phyloP scores from a whole-genome alignment of 2,888 invertebrate species.

The Campaea margaritaria region DNA sequence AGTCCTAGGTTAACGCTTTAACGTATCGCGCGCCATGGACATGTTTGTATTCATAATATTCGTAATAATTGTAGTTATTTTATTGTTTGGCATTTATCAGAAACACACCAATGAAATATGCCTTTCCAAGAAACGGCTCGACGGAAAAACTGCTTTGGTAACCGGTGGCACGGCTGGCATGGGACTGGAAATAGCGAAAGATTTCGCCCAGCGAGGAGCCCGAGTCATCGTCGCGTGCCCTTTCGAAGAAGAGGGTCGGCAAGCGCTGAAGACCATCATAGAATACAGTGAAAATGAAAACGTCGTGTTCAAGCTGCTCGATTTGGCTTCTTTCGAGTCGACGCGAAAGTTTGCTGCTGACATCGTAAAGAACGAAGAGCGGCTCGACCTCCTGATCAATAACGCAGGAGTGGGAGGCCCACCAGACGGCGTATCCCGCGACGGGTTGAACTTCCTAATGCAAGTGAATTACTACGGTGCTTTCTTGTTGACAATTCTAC shows the following conservation, averaged over 20 bases:
- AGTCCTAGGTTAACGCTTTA: not conserved
- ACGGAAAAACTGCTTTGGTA: conserved; percentile 58
- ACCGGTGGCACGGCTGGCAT: conserved; percentile 71
- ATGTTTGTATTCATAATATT: conserved; percentile 6
- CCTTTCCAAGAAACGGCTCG: conserved; percentile 48
- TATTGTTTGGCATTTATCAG: conserved; percentile 22
- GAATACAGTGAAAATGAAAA: conserved; percentile 87
- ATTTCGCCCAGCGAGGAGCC: conserved; percentile 64
- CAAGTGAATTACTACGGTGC: conserved; percentile 97
- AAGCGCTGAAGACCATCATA: conserved; percentile 83
- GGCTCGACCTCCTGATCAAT: conserved; percentile 92
- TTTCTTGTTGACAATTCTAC: conserved; percentile 93
- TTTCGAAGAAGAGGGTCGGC: conserved; percentile 57
- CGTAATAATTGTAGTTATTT: not conserved
- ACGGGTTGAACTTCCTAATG: conserved; percentile 93
- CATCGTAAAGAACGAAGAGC: conserved; percentile 87
- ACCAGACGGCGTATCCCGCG: conserved; percentile 82
- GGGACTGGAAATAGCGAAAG: conserved; percentile 63
- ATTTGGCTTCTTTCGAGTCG: conserved; percentile 89
- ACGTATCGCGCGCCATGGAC: conserved; percentile 3
- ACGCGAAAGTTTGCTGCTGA: conserved; percentile 91
- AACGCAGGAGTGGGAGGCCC: conserved; percentile 91
- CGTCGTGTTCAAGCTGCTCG: conserved; percentile 88
- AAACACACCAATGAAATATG: conserved; percentile 43
- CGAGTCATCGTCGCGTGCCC: conserved; percentile 68